phyloP scores from a whole-genome alignment of 2,888 invertebrate genomes.

The Pristionchus japonicus region DNA sequence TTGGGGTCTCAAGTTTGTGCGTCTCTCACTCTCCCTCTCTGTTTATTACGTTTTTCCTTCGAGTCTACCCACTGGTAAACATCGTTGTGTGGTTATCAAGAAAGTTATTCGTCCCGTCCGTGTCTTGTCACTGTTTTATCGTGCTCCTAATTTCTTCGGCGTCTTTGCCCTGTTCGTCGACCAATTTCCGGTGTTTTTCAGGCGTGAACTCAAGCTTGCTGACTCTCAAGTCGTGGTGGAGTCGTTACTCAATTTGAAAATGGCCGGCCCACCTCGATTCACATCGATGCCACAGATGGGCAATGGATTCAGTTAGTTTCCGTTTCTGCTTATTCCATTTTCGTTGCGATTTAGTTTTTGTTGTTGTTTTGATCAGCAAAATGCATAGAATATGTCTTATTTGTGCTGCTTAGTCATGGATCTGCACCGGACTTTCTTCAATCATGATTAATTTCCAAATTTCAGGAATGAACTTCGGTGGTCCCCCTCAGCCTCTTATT shows the following conservation, averaged over 20 bases:
- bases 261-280: conserved; percentile 4
- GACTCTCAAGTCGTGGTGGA: neutral
- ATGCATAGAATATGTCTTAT: too few relatives aligned
- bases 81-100: neutral
- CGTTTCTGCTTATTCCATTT: neutral
- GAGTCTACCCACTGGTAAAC: neutral
- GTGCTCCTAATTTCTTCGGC: neutral
- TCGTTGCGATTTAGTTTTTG: too few relatives aligned
- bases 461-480: conserved; percentile 5
- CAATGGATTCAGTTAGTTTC: conserved; percentile 37
- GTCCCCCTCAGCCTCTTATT: conserved; percentile 2
- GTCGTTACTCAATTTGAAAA: neutral
- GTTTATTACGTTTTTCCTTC: conserved; percentile 18
- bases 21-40: neutral
- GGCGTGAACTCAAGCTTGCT: neutral
- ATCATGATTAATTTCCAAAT: neutral
- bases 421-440: neutral
- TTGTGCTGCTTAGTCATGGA: neutral
- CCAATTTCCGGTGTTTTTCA: neutral
- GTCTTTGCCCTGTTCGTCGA: neutral
- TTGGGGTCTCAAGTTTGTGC: conserved; percentile 7
- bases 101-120: neutral
- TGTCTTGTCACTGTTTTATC: neutral
- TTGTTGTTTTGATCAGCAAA: too few relatives aligned
- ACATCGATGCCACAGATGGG: conserved; percentile 12